Evolutionary conservation across 1,140 invertebrate species (phyloP), one percentile per base, ranked within the genome.

Genomic region (Forficula auricularia): DNA sequence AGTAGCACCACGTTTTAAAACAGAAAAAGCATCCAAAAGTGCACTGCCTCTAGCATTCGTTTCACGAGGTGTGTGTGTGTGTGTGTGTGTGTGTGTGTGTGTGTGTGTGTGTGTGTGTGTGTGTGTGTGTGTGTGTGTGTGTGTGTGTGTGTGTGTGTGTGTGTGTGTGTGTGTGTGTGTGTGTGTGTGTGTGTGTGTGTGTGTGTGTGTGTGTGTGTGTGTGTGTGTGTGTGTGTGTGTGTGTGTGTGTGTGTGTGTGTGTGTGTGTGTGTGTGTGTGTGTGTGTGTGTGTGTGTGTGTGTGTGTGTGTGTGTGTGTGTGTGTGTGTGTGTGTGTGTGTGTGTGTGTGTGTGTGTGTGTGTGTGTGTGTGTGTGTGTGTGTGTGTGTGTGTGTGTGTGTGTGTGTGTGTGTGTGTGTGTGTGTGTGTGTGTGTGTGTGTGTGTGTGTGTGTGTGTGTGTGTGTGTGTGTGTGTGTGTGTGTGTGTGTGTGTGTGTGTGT

Each of bases 71-170:
- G 44, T 44, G 44, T 46, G 44, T 35, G 44, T 46, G 44, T 44
- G 44, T 43, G 44, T 44, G 44, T 46, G 44, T 35, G 44, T 46
- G 44, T 44, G 44, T 43, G 44, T 44, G 44, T 46, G 44, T 35
- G 44, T 46, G 44, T 44, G 44, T 43, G 44, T 34, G 44, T 44
- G 44, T 22, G 44, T 44, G 44, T 34, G 44, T 43, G 44, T 42
- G 40, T 42, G 40, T 37, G 40, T 42, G 40, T 42, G 40, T 37
- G 40, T 42, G 40, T 42, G 40, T 37, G 40, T 42, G 40, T 42
- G 40, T 37, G 40, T 42, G 40, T 42, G 40, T 37, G 40, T 42
- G 34, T 42, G 40, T 37, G 40, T 42, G 40, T 42, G 34, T 37
- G 40, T 42, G 40, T 42, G 34, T 37, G 40, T 42, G 40, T 42